Conservation (phyloP, 2,888 invertebrate species). For the Myopa testacea region DNA sequence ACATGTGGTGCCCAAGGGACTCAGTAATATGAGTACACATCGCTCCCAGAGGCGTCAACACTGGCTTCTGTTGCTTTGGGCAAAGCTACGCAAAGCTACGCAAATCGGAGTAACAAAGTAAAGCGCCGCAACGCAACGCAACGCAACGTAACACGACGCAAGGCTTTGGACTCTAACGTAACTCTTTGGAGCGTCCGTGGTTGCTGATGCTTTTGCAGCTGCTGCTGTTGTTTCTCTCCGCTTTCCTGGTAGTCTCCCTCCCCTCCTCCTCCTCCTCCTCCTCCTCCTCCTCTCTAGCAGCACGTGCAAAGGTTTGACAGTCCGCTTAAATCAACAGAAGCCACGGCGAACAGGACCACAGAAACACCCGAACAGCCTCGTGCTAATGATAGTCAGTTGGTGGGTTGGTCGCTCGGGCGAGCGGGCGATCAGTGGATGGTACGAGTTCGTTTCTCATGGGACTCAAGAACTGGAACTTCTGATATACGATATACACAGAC, state of each 20-base stretch:
- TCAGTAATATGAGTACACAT: constrained; percentile 21
- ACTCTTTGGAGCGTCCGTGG: constrained; percentile 5
- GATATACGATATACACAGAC: background rate
- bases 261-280: background rate
- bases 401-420: background rate
- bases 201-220: constrained; percentile 8
- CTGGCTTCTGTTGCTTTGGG: background rate
- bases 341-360: constrained; percentile 1
- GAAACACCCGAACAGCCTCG: background rate
- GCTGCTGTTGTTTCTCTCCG: background rate
- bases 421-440: background rate
- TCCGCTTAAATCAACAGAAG: background rate
- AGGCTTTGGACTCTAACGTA: background rate
- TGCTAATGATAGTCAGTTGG: background rate
- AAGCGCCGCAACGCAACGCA: constrained; percentile 6
- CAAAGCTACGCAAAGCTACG: background rate
- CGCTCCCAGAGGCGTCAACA: constrained; percentile 27
- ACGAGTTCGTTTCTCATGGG: background rate
- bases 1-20: background rate
- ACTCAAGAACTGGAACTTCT: background rate
- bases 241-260: background rate
- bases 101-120: background rate
- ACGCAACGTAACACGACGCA: background rate
- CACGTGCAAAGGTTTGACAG: too few relatives aligned
- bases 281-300: background rate